A percentile compares a stretch with the other conserved stretches of the same genome.
Conservation (phyloP, 2,797 vertebrate species). For the Propithecus perrieri region DNA sequence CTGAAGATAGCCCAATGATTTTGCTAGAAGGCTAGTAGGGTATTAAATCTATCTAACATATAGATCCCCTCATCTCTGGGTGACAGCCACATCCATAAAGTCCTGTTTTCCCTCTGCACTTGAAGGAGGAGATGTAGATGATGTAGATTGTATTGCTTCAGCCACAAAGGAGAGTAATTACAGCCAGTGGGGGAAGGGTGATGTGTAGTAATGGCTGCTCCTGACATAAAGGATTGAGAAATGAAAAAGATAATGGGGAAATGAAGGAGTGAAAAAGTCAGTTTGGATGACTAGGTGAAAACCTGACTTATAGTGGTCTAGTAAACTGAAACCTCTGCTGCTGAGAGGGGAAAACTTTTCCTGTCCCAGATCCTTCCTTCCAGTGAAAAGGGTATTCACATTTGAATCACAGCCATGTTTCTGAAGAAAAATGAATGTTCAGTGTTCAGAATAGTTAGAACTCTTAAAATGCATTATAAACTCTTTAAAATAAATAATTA, state of each 20-base stretch:
- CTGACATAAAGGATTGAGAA: background rate
- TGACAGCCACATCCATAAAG: background rate
- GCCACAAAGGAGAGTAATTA: background rate
- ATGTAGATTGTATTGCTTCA: background rate
- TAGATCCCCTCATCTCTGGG: background rate
- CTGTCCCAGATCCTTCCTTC: background rate
- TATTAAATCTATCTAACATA: background rate
- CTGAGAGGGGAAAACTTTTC: conserved; percentile 4
- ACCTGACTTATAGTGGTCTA: background rate
- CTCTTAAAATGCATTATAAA: background rate
- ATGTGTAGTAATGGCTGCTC: background rate
- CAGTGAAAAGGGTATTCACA: background rate
- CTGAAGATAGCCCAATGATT: background rate
- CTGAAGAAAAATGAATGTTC: conserved; percentile 46
- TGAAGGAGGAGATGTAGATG: background rate
- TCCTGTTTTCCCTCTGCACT: background rate
- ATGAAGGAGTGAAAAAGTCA: background rate
- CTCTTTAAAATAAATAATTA: conserved; percentile 19
- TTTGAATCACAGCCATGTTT: conserved; percentile 43
- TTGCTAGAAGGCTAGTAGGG: background rate
- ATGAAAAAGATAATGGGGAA: background rate
- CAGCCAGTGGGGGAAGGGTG: background rate
- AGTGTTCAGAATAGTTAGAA: background rate
- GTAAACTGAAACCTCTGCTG: background rate
- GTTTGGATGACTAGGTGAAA: background rate